phyloP scores from a whole-genome alignment of 53 echinoderm and acorn worm genomes.

The Antedon mediterranea region DNA sequence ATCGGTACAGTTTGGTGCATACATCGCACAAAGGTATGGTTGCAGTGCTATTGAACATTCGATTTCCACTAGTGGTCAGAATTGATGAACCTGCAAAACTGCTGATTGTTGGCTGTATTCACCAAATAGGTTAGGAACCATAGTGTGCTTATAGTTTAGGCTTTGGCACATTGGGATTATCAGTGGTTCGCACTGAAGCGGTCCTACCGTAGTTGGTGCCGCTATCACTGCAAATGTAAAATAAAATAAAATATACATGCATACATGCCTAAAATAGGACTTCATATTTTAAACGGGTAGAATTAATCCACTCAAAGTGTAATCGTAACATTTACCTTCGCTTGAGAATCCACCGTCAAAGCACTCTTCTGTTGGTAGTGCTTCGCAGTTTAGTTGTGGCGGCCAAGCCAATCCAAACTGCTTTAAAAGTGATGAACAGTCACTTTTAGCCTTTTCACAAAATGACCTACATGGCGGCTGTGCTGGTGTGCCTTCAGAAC shows the following conservation, averaged over 20 bases:
- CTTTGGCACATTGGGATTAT: neutral
- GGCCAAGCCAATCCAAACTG: constrained; percentile 22
- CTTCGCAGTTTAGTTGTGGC: constrained; percentile 21
- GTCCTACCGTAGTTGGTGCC: too few relatives aligned
- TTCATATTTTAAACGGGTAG: too few relatives aligned
- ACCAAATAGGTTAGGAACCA: constrained; percentile 2
- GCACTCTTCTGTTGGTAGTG: too few relatives aligned
- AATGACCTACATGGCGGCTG: constrained; percentile 27
- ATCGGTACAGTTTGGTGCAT: constrained; percentile 11
- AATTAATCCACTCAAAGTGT: too few relatives aligned
- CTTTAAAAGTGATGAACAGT: constrained; percentile 15
- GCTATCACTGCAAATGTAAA: too few relatives aligned
- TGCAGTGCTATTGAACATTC: constrained; percentile 6
- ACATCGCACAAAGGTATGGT: constrained; percentile 12
- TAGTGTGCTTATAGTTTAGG: neutral
- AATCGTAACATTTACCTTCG: too few relatives aligned
- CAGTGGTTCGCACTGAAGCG: constrained; percentile 9
- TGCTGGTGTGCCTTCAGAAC: constrained; percentile 1
- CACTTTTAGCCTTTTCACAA: constrained; percentile 15
- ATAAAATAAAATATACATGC: too few relatives aligned
- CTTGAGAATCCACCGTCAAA: too few relatives aligned
- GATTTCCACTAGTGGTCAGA: constrained; percentile 7
- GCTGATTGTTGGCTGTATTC: neutral
- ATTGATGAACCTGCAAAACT: constrained; percentile 3
- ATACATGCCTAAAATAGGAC: too few relatives aligned